phyloP scores from a whole-genome alignment of 2,888 invertebrate genomes.

The Drosophila atripex region DNA sequence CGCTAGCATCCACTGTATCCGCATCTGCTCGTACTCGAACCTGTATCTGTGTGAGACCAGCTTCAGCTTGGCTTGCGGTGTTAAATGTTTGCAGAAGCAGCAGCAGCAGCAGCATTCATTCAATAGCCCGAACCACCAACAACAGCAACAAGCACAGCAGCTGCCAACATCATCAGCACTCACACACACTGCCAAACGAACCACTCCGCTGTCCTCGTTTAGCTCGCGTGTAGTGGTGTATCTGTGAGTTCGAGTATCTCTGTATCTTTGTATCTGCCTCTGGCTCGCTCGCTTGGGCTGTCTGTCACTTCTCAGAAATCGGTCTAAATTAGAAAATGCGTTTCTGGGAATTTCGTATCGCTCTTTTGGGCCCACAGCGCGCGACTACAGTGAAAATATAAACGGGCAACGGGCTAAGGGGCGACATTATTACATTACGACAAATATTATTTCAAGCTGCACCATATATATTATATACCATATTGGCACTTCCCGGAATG shows the following conservation, averaged over 20 bases:
- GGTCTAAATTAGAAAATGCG: constrained; percentile 83
- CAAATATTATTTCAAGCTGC: constrained; percentile 12
- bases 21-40: constrained; percentile 29
- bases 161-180: constrained; percentile 67
- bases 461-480: not conserved
- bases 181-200: constrained; percentile 55
- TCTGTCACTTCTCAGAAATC: constrained; percentile 82
- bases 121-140: constrained; percentile 62
- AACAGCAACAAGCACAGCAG: constrained; percentile 54
- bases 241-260: constrained; percentile 47
- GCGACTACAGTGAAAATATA: constrained; percentile 36
- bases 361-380: constrained; percentile 74
- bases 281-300: constrained; percentile 57
- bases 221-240: constrained; percentile 22
- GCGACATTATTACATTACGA: not conserved
- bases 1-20: constrained; percentile 36
- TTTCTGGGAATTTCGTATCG: constrained; percentile 81
- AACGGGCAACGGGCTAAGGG: not conserved
- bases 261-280: constrained; percentile 26
- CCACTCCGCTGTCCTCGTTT: constrained; percentile 46
- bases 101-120: constrained; percentile 67
- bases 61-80: constrained; percentile 71
- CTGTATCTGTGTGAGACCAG: constrained; percentile 55
- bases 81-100: constrained; percentile 75
- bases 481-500: not conserved